phyloP scores from a whole-genome alignment of 1,140 invertebrate genomes.

The Akabosia matsudoensis region DNA sequence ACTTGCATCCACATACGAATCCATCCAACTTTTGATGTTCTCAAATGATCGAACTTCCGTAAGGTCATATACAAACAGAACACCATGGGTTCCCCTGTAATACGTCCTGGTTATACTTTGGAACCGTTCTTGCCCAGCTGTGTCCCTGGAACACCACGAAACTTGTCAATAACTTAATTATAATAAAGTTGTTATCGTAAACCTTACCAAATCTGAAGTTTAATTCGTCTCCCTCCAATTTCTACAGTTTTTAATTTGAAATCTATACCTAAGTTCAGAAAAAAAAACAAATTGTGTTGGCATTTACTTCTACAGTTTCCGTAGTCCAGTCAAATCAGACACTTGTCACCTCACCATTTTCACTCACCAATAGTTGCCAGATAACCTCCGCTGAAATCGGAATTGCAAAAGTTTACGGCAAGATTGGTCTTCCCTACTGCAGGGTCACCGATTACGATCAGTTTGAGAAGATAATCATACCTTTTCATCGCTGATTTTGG shows the following conservation, averaged over 20 bases:
- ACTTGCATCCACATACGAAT: background rate
- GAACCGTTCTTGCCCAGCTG: slow-evolving; percentile 69
- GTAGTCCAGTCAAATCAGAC: too few species aligned
- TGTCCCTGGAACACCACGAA: slow-evolving; percentile 58
- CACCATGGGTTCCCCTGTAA: slow-evolving; percentile 81
- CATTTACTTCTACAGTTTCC: too few species aligned
- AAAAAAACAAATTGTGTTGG: background rate
- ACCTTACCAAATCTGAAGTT: slow-evolving; percentile 86
- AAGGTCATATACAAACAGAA: slow-evolving; percentile 81
- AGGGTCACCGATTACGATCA: background rate
- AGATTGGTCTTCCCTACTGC: background rate
- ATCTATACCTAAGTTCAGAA: slow-evolving; percentile 69
- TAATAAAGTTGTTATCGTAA: background rate
- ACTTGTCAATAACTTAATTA: slow-evolving; percentile 18
- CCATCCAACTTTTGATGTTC: slow-evolving; percentile 73
- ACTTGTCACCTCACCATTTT: too few species aligned
- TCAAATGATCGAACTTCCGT: slow-evolving; percentile 82
- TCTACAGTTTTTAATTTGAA: slow-evolving; percentile 88
- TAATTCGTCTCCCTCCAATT: slow-evolving; percentile 76
- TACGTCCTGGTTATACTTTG: slow-evolving; percentile 81
- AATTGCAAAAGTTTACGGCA: background rate
- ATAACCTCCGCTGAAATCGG: background rate
- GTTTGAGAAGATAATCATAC: background rate
- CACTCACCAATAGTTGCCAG: background rate
- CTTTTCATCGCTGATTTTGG: background rate